These are phyloP conservation scores for Harpegnathos saltator DNA, from an alignment of 1,140 invertebrate genomes.

Conservation along the genomic window DNA sequence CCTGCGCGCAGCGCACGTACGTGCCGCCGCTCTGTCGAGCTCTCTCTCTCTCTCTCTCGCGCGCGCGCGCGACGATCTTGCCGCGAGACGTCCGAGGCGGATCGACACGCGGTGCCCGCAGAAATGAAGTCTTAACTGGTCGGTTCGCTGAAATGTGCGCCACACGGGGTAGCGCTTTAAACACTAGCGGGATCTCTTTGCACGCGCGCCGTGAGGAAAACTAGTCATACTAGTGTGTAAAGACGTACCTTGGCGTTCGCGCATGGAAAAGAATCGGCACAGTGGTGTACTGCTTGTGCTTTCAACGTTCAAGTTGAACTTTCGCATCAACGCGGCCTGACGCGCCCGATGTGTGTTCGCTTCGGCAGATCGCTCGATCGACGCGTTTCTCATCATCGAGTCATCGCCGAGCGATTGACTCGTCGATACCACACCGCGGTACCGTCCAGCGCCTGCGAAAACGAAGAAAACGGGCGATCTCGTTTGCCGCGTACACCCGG, in stretches of 20 bases:
- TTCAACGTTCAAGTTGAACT: too few species aligned
- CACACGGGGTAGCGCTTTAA: background rate
- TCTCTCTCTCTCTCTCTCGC: too few species aligned
- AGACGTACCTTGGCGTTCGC: too few species aligned
- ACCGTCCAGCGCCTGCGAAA: background rate
- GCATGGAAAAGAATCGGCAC: background rate
- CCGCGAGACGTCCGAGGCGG: conserved; percentile 19
- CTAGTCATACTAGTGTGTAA: too few species aligned
- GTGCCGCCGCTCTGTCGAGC: conserved; percentile 12
- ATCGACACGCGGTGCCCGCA: background rate
- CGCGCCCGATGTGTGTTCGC: too few species aligned
- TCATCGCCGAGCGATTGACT: background rate
- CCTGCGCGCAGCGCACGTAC: background rate
- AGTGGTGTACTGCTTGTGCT: too few species aligned
- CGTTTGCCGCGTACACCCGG: conserved; percentile 63
- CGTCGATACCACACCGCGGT: background rate
- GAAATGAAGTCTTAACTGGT: conserved; percentile 4
- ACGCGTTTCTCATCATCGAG: conserved; percentile 4
- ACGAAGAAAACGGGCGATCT: background rate
- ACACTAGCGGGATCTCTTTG: too few species aligned
- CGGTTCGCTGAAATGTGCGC: background rate
- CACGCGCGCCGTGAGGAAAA: too few species aligned
- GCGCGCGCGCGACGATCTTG: conserved; percentile 25
- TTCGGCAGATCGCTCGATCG: too few species aligned
- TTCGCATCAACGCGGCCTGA: too few species aligned